Conservation (phyloP, 2,113 vertebrate genomes). For the Protobothrops flavoviridis region DNA sequence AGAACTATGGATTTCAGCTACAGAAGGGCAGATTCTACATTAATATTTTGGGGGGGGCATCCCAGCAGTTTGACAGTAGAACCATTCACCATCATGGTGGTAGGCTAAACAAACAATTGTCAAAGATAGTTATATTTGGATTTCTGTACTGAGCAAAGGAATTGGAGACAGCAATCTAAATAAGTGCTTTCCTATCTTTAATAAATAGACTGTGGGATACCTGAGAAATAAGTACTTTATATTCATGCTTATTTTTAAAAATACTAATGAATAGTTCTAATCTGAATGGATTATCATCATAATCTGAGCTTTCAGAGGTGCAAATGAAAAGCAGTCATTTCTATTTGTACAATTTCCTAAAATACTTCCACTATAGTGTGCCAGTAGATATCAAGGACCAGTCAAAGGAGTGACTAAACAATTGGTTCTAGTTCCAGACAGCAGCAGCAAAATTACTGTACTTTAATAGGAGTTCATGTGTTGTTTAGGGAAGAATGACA, state of each 20-base stretch:
- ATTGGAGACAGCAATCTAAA: not conserved
- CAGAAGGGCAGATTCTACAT: not conserved
- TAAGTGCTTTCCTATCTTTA: not conserved
- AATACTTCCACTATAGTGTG: not conserved
- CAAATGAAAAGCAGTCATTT: not conserved
- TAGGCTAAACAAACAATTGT: not conserved
- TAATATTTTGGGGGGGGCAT: not conserved
- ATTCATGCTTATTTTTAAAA: not conserved
- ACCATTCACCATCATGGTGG: not conserved
- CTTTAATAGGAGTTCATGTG: conserved; percentile 23
- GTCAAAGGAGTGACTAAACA: not conserved
- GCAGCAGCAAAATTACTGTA: not conserved
- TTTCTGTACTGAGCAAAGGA: not conserved
- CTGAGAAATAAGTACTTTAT: not conserved
- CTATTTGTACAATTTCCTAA: not conserved
- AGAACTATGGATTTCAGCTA: not conserved
- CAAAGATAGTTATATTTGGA: not conserved
- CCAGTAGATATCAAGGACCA: not conserved
- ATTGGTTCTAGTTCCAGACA: not conserved
- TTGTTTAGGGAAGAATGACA: conserved; percentile 91
- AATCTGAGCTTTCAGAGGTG: not conserved
- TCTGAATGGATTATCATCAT: not conserved
- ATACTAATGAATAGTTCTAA: not conserved
- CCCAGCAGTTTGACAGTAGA: not conserved
- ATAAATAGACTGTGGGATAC: not conserved